Percentiles rank a stretch among this genome's conserved stretches.
These are phyloP conservation scores for Misgurnus mizolepis DNA, from an alignment of 2,113 vertebrate species.

Conservation along the genomic window DNA sequence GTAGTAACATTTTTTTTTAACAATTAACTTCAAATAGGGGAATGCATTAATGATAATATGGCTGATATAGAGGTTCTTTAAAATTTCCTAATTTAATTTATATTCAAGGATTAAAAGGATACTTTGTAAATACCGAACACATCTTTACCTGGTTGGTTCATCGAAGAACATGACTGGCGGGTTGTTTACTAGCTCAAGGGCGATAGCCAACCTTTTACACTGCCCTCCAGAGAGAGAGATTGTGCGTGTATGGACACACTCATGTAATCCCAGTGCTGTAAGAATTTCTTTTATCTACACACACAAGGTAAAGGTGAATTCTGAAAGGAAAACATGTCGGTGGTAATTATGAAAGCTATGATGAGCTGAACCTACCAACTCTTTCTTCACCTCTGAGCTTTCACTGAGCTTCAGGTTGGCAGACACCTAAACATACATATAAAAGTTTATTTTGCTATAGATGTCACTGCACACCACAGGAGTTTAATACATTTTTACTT, in stretches of 20 bases:
- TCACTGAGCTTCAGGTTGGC: constrained; percentile 93
- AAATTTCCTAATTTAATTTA: no score
- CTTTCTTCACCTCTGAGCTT: constrained; percentile 91
- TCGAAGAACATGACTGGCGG: constrained; percentile 99
- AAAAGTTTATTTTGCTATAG: background rate
- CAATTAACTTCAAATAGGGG: background rate
- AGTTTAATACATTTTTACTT: background rate
- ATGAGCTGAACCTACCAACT: constrained; percentile 81
- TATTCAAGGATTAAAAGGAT: background rate
- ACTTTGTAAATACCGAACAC: no score
- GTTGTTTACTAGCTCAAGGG: constrained; percentile 96
- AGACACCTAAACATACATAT: constrained; percentile 79
- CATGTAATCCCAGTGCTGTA: constrained; percentile 88
- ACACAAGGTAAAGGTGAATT: background rate
- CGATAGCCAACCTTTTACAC: constrained; percentile 94
- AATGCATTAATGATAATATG: background rate
- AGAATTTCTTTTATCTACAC: constrained; percentile 93
- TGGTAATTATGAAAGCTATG: background rate
- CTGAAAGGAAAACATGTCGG: background rate
- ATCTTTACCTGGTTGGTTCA: constrained; percentile 91
- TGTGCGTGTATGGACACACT: constrained; percentile 91
- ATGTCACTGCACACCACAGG: background rate
- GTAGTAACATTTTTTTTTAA: background rate
- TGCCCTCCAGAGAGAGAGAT: constrained; percentile 88
- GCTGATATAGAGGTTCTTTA: background rate